Evolutionary conservation across 2,888 invertebrate genomes (phyloP).

Genomic region (Leucozona laternaria): DNA sequence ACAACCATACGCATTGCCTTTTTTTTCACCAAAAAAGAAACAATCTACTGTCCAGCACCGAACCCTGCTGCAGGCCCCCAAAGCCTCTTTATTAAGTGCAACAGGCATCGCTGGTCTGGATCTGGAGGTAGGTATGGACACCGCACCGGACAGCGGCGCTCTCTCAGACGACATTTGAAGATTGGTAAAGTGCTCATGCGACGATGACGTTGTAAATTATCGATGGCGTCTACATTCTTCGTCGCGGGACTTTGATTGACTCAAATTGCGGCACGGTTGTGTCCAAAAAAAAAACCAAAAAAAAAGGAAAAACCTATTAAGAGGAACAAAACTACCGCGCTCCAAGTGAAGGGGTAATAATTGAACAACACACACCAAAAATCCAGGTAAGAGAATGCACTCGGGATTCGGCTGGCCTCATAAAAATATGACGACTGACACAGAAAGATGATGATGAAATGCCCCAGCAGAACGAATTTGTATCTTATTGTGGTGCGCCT

Average conservation of each 20-base stretch:
- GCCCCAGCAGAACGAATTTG: slow-evolving; percentile 66
- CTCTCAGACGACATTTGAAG: slow-evolving; percentile 53
- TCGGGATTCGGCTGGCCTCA: slow-evolving; percentile 7
- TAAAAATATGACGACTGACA: slow-evolving; percentile 71
- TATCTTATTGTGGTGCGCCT: slow-evolving; percentile 30
- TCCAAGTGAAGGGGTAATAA: slow-evolving; percentile 61
- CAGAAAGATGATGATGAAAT: slow-evolving; percentile 68
- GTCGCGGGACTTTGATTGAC: slow-evolving; percentile 75
- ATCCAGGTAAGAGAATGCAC: slow-evolving; percentile 42
- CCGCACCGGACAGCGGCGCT: slow-evolving; percentile 15
- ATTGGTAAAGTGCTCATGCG: slow-evolving; percentile 74
- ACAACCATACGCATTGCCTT: slow-evolving; percentile 45
- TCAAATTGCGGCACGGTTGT: slow-evolving; percentile 71
- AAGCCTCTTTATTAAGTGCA: slow-evolving; percentile 58
- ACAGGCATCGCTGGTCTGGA: neutral
- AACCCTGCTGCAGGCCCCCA: slow-evolving; percentile 29
- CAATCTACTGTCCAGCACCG: neutral
- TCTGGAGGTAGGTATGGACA: neutral
- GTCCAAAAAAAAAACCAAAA: slow-evolving; percentile 36
- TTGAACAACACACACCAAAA: slow-evolving; percentile 55
- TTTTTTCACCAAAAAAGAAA: slow-evolving; percentile 21
- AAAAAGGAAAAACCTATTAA: slow-evolving; percentile 33
- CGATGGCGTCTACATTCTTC: slow-evolving; percentile 77
- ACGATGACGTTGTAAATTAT: slow-evolving; percentile 77
- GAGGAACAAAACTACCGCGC: slow-evolving; percentile 41